Conservation (phyloP, 2,113 vertebrate species). For the Zosterops pallidus region DNA sequence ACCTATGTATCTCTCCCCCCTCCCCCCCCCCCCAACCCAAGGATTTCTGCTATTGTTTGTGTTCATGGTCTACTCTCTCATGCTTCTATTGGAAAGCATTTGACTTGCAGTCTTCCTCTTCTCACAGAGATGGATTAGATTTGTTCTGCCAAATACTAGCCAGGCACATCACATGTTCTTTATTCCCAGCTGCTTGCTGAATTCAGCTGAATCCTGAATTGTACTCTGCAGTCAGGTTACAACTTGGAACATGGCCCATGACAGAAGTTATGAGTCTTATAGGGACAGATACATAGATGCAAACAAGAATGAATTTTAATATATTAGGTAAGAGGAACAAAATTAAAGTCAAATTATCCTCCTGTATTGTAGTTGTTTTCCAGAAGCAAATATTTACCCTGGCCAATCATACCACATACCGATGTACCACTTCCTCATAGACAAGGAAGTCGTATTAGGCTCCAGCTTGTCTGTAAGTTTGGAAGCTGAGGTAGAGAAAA, state of each 20-base stretch:
- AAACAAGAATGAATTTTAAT: not conserved
- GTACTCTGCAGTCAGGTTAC: not conserved
- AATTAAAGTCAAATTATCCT: not conserved
- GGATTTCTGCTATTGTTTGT: not conserved
- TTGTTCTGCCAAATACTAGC: not conserved
- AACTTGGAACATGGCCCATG: fast-evolving
- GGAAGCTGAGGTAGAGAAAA: not conserved
- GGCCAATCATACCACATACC: fast-evolving
- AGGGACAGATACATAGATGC: not conserved
- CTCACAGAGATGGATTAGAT: not conserved
- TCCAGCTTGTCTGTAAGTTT: not conserved
- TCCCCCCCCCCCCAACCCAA: not conserved
- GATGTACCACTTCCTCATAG: not conserved
- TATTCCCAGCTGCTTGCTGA: not conserved
- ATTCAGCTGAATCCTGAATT: not conserved
- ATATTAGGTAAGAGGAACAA: not conserved
- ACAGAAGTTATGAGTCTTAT: not conserved
- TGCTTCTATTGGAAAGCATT: not conserved
- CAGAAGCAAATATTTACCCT: not conserved
- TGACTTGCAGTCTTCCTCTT: not conserved
- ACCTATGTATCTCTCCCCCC: not conserved
- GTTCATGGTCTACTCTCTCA: not conserved
- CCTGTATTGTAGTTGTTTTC: not conserved
- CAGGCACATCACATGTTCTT: not conserved
- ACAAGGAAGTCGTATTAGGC: not conserved